Conservation (phyloP, 2,113 vertebrate species). For the Felis chaus region DNA sequence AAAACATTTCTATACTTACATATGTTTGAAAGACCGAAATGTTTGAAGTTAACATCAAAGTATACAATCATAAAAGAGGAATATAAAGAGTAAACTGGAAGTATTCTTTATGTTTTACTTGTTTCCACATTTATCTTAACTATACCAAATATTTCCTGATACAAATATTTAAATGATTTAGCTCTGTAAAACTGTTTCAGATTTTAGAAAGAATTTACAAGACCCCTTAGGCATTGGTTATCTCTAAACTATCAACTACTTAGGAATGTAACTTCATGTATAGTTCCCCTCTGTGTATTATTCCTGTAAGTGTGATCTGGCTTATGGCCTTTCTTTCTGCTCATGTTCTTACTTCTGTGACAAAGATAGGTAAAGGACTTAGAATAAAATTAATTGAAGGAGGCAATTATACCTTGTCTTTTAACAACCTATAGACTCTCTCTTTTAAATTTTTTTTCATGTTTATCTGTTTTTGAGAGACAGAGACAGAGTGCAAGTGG, state of each 20-base stretch:
- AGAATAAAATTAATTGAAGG: neutral
- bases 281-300: neutral
- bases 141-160: neutral
- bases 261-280: neutral
- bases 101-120: neutral
- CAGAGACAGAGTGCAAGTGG: no score
- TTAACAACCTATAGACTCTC: neutral
- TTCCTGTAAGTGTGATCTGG: neutral
- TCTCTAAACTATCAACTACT: neutral
- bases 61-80: neutral
- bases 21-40: neutral
- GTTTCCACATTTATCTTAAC: neutral
- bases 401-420: neutral
- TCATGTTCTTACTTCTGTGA: neutral
- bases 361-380: neutral
- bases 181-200: neutral
- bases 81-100: neutral
- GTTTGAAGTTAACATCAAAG: neutral
- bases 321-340: neutral
- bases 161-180: neutral
- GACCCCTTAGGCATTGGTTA: neutral
- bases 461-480: no score
- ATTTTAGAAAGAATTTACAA: neutral
- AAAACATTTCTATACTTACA: neutral
- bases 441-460: neutral